phyloP scores from a whole-genome alignment of 2,888 invertebrate genomes.

The Ctena decussata region DNA sequence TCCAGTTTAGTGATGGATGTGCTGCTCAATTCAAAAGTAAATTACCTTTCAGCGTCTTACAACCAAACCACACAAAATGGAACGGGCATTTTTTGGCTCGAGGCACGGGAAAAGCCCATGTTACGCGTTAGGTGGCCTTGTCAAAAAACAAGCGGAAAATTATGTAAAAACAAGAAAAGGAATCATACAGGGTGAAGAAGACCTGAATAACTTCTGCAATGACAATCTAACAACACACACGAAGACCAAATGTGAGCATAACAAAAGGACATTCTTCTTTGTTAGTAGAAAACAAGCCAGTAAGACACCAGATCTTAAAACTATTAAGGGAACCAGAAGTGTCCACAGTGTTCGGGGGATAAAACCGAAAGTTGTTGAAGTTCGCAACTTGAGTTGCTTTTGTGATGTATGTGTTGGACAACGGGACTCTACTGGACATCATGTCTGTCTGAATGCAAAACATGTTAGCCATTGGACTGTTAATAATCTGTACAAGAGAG shows the following conservation, averaged over 20 bases:
- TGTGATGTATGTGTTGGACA: not conserved
- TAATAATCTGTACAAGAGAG: no score
- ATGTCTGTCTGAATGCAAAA: no score
- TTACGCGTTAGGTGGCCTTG: constrained; percentile 36
- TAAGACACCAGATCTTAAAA: constrained; percentile 3
- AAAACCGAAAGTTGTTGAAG: constrained; percentile 28
- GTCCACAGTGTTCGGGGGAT: constrained; percentile 37
- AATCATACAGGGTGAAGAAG: constrained; percentile 29
- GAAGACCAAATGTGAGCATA: constrained; percentile 37
- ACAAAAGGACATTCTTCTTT: constrained; percentile 40
- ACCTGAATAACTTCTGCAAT: constrained; percentile 32
- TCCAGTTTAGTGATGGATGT: constrained; percentile 46
- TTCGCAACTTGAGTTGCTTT: constrained; percentile 37
- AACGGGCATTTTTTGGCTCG: constrained; percentile 40
- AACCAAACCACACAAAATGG: constrained; percentile 22
- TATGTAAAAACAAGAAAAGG: constrained; percentile 40
- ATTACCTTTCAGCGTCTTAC: constrained; percentile 28
- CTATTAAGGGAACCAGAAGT: constrained; percentile 36
- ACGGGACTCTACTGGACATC: no score
- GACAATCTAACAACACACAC: constrained; percentile 25
- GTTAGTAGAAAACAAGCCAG: not conserved
- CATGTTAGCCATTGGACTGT: no score
- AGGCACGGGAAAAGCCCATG: constrained; percentile 47
- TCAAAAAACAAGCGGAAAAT: constrained; percentile 37
- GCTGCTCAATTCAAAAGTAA: constrained; percentile 45